Evolutionary conservation across 2,888 invertebrate genomes (phyloP), one percentile per base, ranked within the genome.

Genomic region (Gastracanthus pulcherrimus): DNA sequence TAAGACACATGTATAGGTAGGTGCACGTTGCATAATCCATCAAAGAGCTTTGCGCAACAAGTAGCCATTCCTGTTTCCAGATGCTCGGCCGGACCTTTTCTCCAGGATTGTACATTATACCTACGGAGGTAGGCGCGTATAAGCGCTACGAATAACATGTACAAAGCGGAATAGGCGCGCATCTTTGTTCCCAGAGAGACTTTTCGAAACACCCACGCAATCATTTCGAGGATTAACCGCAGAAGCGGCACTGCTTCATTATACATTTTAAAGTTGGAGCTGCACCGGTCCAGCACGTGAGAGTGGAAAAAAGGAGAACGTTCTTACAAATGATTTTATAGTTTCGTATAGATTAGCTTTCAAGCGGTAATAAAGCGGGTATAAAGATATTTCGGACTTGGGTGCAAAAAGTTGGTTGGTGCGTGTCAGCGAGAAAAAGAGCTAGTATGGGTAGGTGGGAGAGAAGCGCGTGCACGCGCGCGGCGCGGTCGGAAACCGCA

Each of bases 401-500:
- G 41, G 13, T 16, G 45, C 45, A n/a, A 16, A n/a, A 45, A 45
- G 45, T n/a, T 45, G 41, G 29, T 7, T 36, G 29, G 23, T 9
- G 26, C 3, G 31, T 2, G 41, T 7, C 34, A 29, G 11, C 19
- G 34, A 13, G 26, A 26, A 26, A 45, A 71, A 69, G 76, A 76
- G 36, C 64, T 60, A 72, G 69, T 80, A 83, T 81, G 81, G 79
- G 80, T 45, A 80, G n/a, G 45, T n/a, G 45, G 62, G 82, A 80
- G 83, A 82, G 83, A 76, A 83, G n/a, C n/a, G n/a, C n/a, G n/a
- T n/a, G n/a, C n/a, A n/a, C n/a, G n/a, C n/a, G n/a, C n/a, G n/a
- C n/a, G n/a, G n/a, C n/a, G n/a, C n/a, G n/a, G n/a, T n/a, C n/a
- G n/a, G n/a, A n/a, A n/a, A n/a, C n/a, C n/a, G n/a, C n/a, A n/a